A percentile compares a stretch with the other conserved stretches of the same genome.
These are phyloP conservation scores for Guaruba guarouba DNA, from an alignment of 2,113 vertebrate species.

Conservation along the genomic window DNA sequence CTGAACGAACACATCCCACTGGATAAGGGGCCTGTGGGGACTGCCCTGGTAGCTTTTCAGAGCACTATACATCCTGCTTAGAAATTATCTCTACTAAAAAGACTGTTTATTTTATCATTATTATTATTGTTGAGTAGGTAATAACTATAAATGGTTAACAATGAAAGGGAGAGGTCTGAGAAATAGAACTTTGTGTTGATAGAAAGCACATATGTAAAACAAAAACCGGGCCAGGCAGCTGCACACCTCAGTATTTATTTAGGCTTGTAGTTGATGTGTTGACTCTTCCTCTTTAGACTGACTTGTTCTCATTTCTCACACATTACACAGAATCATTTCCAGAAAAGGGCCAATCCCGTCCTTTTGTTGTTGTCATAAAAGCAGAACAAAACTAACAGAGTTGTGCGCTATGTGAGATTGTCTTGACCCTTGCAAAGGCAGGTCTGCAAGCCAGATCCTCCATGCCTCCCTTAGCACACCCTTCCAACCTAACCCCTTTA, in stretches of 20 bases:
- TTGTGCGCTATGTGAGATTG: constrained; percentile 14
- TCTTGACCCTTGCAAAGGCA: constrained; percentile 1
- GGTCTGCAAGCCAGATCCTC: neutral
- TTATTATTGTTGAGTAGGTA: neutral
- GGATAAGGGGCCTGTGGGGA: neutral
- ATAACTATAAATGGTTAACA: neutral
- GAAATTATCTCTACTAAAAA: neutral
- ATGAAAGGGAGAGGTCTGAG: neutral
- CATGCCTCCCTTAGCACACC: neutral
- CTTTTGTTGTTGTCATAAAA: neutral
- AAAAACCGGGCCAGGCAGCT: neutral
- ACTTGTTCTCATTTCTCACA: constrained; percentile 27
- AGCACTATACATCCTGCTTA: neutral
- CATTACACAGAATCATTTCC: neutral
- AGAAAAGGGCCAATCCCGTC: constrained; percentile 14
- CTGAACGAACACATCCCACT: neutral
- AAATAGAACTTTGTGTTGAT: neutral
- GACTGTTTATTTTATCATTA: neutral
- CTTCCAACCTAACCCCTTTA: neutral
- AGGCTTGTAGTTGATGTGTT: neutral
- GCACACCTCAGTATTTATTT: neutral
- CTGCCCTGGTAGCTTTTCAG: fast-evolving
- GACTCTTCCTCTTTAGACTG: neutral
- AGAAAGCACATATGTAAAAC: neutral
- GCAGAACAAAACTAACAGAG: constrained; percentile 10